Percentiles rank a stretch among this genome's conserved stretches.
Conservation (phyloP, 2,888 invertebrate species). For the Xanthia togata region DNA sequence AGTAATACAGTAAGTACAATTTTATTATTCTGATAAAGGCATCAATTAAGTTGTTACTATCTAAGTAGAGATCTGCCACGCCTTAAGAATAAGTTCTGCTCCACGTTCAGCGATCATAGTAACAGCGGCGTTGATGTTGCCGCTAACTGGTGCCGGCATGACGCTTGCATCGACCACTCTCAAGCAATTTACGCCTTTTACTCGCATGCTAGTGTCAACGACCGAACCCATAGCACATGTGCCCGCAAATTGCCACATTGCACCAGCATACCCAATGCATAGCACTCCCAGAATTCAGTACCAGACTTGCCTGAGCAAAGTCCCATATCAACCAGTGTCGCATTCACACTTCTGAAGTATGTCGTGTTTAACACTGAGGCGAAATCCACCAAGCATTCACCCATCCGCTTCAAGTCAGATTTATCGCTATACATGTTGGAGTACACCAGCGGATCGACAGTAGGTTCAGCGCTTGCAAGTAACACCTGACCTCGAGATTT, state of each 20-base stretch:
- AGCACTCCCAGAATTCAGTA: slow-evolving; percentile 60
- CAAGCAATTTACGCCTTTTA: slow-evolving; percentile 35
- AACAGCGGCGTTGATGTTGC: slow-evolving; percentile 54
- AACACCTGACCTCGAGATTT: slow-evolving; percentile 26
- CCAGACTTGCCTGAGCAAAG: slow-evolving; percentile 56
- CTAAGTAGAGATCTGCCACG: slow-evolving; percentile 1
- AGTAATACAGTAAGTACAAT: too few relatives aligned
- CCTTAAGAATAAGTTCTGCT: slow-evolving; percentile 48
- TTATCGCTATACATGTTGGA: slow-evolving; percentile 27
- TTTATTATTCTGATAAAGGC: too few relatives aligned
- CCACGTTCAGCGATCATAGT: slow-evolving; percentile 58
- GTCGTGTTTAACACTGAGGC: slow-evolving; percentile 64
- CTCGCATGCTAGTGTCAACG: slow-evolving; percentile 46
- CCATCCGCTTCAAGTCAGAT: slow-evolving; percentile 66
- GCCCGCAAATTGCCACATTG: slow-evolving; percentile 65
- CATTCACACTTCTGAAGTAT: slow-evolving; percentile 63
- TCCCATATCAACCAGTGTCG: slow-evolving; percentile 55
- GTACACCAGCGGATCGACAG: slow-evolving; percentile 57
- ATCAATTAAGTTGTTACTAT: too few relatives aligned
- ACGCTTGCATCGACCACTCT: slow-evolving; percentile 61
- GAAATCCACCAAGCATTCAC: slow-evolving; percentile 64
- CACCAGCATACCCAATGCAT: slow-evolving; percentile 53
- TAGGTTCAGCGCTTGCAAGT: slow-evolving; percentile 59
- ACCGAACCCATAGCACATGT: slow-evolving; percentile 64
- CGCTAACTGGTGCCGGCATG: slow-evolving; percentile 52